Base-by-base conservation (phyloP, 2,888 invertebrate genomes). In the Deilephila porcellus region DNA sequence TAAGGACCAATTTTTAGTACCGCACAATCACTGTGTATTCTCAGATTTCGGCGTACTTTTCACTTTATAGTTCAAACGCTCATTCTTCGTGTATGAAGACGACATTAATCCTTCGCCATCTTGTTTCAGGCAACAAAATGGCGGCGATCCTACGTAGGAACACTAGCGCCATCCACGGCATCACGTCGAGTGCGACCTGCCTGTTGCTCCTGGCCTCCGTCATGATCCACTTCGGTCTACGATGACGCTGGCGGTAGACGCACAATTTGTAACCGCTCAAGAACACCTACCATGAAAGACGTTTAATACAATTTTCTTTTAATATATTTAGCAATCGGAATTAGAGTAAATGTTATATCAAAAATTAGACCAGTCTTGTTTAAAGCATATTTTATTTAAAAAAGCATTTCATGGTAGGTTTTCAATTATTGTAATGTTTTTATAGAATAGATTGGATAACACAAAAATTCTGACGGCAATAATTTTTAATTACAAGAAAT, bases 51-150 rank as follows among this genome's bases (percentile, higher is more conserved):
- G 25, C 25, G 25, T 25, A 25, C 25, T 25, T 25, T 25, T 25
- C 25, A 25, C 25, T 25, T 25, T 25, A 25, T 25, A 25, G 25
- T 25, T 25, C 25, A 25, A 25, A 25, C 25, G 25, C 25, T 1
- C 25, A 25, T 25, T 25, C 25, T 25, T 25, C 25, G 25, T 25
- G 25, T 1, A 25, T 25, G 25, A 25, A 25, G 25, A 25, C 25
- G 25, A 25, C 25, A 25, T 25, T 25, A 25, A 25, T 25, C 25
- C 25, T 25, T 1, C 25, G 25, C 25, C 25, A 11, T 29, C n/a
- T n/a, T 37, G 14, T 88, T 88, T 59, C 90, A 94, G 94, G 94
- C 79, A 93, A 94, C 90, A 94, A 94, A 79, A 94, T 94, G 94
- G 94, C 94, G 71, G 94, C 94, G 20, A 94, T 94, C 63, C 89